These are phyloP conservation scores for Drosophila burlai DNA, from an alignment of 1,140 invertebrate species.

Conservation along the genomic window DNA sequence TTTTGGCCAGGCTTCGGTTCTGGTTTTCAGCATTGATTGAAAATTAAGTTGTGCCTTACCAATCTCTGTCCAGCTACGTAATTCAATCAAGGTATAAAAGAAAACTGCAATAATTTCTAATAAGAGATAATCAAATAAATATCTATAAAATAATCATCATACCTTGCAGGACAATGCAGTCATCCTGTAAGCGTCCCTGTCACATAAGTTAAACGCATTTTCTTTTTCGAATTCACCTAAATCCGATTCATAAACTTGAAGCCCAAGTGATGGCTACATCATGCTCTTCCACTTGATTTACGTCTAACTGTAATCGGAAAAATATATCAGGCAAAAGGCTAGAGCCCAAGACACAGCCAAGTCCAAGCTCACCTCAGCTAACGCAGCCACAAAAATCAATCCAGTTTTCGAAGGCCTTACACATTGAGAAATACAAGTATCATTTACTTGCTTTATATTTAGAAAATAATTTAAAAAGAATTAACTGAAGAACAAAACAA, in stretches of 20 bases:
- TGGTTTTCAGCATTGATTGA: constrained; percentile 51
- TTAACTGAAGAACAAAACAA: neutral
- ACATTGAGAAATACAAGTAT: neutral
- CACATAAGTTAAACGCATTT: constrained; percentile 51
- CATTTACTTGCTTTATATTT: neutral
- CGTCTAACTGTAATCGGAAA: constrained; percentile 80
- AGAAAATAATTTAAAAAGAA: neutral
- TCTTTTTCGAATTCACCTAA: constrained; percentile 10
- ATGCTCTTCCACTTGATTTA: constrained; percentile 82
- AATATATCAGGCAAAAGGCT: constrained; percentile 74
- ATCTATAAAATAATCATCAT: too few relatives aligned
- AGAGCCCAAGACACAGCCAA: constrained; percentile 42
- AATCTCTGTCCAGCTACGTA: constrained; percentile 2
- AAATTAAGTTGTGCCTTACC: constrained; percentile 66
- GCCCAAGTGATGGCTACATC: constrained; percentile 71
- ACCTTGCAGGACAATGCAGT: neutral
- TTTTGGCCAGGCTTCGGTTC: constrained; percentile 29
- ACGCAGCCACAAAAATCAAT: constrained; percentile 45
- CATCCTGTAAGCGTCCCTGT: constrained; percentile 34
- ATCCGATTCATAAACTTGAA: constrained; percentile 16
- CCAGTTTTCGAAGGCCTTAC: constrained; percentile 21
- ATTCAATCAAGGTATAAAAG: constrained; percentile 14
- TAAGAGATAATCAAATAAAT: neutral
- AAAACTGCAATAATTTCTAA: neutral
- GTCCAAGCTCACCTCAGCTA: constrained; percentile 14